Conservation (phyloP, 2,888 invertebrate species). For the Epicampocera succincta region DNA sequence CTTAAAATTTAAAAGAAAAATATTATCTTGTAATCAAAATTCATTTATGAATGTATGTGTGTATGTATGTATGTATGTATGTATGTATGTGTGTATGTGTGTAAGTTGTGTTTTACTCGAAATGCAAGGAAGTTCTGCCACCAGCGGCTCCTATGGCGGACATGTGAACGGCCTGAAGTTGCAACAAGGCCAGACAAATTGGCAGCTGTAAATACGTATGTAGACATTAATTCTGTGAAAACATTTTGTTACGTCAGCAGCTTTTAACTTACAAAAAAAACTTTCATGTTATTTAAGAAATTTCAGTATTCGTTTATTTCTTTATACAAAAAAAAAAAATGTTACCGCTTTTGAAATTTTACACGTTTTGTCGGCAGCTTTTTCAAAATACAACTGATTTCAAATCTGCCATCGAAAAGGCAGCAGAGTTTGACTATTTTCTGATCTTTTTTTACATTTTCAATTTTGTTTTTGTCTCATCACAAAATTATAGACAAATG, state of each 20-base stretch:
- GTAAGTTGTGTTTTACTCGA: slow-evolving; percentile 73
- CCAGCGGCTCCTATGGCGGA: slow-evolving; percentile 61
- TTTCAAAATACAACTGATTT: slow-evolving; percentile 59
- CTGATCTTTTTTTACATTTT: slow-evolving; percentile 28
- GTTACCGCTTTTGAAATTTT: slow-evolving; percentile 11
- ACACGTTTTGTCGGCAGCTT: slow-evolving; percentile 48
- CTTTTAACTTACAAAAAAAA: slow-evolving; percentile 43
- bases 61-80: too few species aligned
- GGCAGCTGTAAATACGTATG: slow-evolving; percentile 48
- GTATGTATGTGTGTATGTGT: too few species aligned
- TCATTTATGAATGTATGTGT: too few species aligned
- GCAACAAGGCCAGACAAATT: slow-evolving; percentile 36
- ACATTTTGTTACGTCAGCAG: too few species aligned
- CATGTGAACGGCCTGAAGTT: slow-evolving; percentile 14
- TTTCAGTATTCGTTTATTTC: slow-evolving; percentile 62
- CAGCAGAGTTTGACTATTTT: slow-evolving; percentile 19
- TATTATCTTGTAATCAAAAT: not conserved
- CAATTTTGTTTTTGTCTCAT: slow-evolving; percentile 58
- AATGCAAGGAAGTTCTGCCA: slow-evolving; percentile 72
- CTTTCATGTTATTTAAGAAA: slow-evolving; percentile 41
- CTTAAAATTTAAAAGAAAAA: slow-evolving; percentile 67
- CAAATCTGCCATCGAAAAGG: slow-evolving; percentile 8
- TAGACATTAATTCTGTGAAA: slow-evolving; percentile 24
- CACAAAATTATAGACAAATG: slow-evolving; percentile 69
- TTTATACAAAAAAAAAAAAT: not conserved